These are phyloP conservation scores for Drosophila lacicola DNA, from an alignment of 2,888 invertebrate genomes.

Conservation along the genomic window DNA sequence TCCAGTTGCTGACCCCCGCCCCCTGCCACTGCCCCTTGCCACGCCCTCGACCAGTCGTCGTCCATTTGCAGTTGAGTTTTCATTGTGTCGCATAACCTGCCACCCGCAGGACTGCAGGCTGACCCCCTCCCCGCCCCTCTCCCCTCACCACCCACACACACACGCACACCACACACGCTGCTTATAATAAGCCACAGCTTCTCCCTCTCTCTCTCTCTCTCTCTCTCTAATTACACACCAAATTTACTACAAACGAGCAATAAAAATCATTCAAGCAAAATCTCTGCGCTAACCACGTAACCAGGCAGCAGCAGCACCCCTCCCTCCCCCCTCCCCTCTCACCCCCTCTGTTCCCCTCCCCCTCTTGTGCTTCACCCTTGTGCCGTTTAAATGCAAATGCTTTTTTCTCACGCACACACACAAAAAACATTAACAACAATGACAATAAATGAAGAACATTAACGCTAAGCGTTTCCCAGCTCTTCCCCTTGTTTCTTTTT, in stretches of 20 bases:
- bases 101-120: conserved; percentile 7
- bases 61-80: conserved; percentile 17
- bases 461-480: conserved; percentile 69
- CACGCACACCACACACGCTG: conserved; percentile 6
- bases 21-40: neutral
- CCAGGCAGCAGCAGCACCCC: conserved; percentile 22
- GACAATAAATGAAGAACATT: conserved; percentile 79
- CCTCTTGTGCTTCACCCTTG: neutral
- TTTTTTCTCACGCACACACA: conserved; percentile 74
- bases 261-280: conserved; percentile 81
- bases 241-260: conserved; percentile 79
- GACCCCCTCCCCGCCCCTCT: neutral
- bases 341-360: neutral
- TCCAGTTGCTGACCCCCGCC: conserved; percentile 1
- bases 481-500: neutral
- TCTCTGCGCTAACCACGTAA: conserved; percentile 62
- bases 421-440: conserved; percentile 71
- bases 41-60: no score
- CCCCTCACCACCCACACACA: neutral
- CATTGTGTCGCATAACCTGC: conserved; percentile 55
- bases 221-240: conserved; percentile 73
- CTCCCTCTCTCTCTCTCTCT: neutral
- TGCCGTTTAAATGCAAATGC: conserved; percentile 71
- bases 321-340: neutral
- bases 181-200: conserved; percentile 56